Evolutionary conservation across 2,113 vertebrate species (phyloP).

Genomic region (Myiagra hebetior): DNA sequence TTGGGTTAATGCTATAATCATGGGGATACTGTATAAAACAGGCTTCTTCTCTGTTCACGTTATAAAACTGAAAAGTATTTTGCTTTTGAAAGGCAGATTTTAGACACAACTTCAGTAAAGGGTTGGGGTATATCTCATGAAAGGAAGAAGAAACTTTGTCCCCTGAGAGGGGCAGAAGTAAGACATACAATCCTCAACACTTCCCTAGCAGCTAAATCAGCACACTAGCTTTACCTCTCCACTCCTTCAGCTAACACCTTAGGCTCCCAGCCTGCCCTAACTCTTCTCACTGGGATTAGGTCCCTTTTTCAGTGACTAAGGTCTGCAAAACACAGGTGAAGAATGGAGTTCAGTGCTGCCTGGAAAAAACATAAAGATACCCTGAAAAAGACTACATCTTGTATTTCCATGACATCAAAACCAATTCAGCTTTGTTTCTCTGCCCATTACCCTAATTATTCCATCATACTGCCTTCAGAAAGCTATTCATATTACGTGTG

Average conservation of each 20-base stretch:
- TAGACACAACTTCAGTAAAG: not conserved
- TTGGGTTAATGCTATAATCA: not conserved
- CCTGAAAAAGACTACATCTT: not conserved
- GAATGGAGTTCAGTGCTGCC: not conserved
- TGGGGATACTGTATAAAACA: not conserved
- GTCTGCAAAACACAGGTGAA: not conserved
- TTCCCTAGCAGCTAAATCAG: not conserved
- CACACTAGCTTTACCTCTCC: not conserved
- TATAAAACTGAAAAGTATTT: not conserved
- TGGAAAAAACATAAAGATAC: not conserved
- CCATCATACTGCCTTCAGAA: not conserved
- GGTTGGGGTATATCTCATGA: not conserved
- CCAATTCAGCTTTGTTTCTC: not conserved
- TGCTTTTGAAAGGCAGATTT: not conserved
- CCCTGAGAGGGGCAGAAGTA: not conserved
- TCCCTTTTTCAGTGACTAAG: not conserved
- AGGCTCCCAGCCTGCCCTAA: not conserved
- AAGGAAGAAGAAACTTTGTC: not conserved
- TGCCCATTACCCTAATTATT: not conserved
- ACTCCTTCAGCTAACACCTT: not conserved
- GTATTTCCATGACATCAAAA: not conserved
- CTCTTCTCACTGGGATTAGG: not conserved
- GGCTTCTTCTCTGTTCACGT: not conserved
- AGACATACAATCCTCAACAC: not conserved
- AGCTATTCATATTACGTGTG: not conserved